Evolutionary conservation across 1,140 invertebrate genomes (phyloP), one percentile per base, ranked within the genome.

Genomic region (Mercenaria mercenaria): DNA sequence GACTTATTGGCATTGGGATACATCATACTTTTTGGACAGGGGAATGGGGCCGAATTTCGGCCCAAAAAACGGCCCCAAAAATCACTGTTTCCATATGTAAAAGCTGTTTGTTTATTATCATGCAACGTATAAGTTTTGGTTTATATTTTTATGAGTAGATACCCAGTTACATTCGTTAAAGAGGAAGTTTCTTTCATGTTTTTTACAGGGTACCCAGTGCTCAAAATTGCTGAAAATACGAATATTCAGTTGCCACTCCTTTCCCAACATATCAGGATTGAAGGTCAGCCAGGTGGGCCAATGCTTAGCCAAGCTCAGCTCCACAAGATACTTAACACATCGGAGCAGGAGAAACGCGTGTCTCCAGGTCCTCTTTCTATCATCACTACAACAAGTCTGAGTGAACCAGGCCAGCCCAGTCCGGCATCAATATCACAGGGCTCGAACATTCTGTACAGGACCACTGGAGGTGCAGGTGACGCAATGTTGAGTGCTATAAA

Each of bases 401-500:
- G 93, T 85, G 94, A 95, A 88, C 80, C 89, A 72, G 93, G 93
- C 18, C 94, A 96, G 88, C 90, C 94, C 39, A 94, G 94, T 91
- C 95, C 95, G 74, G 90, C 92, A 34, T 92, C 93, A 34, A 88
- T 90, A 18, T 80, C 39, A 56, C 90, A 32, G 87, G 91, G 52
- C 56, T 89, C 90, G 29, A 91, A 93, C 26, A 90, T 91, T 59
- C 85, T 95, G 23, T 92, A 91, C 67, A 91, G 92, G 37, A 91
- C 93, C 13, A 91, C 93, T 56, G 93, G 92, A 15, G 91, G 88
- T 47, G 91, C 93, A n/a, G 92, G 95, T 23, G 96, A 96, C 88
- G 94, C 95, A n/a, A 96, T 96, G 95, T 92, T 96, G 34, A 96
- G 95, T 95, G 96, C 95, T 74, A 94, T 96, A 39, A 96, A 95